Evolutionary conservation across 2,113 vertebrate species (phyloP).

Genomic region (Pithys albifrons): DNA sequence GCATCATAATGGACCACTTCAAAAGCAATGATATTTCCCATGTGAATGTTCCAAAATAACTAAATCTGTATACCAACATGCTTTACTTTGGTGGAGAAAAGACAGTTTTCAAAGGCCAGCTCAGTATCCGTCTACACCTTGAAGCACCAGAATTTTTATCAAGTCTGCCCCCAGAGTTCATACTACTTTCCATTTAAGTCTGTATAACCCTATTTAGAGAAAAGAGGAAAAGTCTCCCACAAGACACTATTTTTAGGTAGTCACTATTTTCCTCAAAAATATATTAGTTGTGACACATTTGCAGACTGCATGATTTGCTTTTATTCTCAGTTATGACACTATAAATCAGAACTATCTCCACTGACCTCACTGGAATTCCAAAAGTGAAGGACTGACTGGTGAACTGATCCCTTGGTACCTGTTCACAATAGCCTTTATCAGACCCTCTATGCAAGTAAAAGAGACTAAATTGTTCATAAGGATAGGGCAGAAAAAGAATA

Average conservation of each 20-base stretch:
- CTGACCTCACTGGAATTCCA: background rate
- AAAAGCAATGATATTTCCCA: background rate
- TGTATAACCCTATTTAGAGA: background rate
- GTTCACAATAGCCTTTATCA: background rate
- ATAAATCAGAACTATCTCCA: background rate
- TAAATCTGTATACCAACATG: background rate
- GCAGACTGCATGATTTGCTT: background rate
- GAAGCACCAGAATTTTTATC: background rate
- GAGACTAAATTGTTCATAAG: background rate
- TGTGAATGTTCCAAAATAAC: background rate
- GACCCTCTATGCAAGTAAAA: background rate
- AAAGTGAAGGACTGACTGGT: background rate
- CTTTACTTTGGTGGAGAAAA: background rate
- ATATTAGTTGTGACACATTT: background rate
- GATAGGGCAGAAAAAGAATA: background rate
- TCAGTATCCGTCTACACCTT: background rate
- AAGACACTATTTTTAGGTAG: background rate
- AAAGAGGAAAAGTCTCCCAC: background rate
- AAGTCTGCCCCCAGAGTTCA: background rate
- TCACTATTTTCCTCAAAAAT: background rate
- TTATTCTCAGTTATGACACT: background rate
- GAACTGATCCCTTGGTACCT: background rate
- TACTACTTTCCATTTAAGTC: background rate
- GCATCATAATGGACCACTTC: background rate
- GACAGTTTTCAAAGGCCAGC: background rate